Base-by-base conservation (phyloP, 2,888 invertebrate species). In the Clostera curtula region DNA sequence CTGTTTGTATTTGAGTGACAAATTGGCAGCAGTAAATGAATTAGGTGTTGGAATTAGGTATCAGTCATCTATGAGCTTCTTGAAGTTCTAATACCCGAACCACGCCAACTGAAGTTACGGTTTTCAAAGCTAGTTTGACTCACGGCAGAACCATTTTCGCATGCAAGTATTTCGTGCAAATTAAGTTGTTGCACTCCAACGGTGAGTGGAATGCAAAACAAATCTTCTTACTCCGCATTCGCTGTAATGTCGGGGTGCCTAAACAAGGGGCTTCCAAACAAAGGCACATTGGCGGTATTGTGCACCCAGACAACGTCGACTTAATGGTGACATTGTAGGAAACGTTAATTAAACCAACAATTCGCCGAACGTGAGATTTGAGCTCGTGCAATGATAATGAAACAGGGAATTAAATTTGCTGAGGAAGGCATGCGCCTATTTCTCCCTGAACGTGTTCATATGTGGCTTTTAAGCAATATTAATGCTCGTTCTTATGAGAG, bases 301-400 rank as follows among this genome's bases (percentile, higher is more conserved):
- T 69, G 39, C 60, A 57, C 52, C 50, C 57, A 62, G 58, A 65
- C 65, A 59, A 65, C 66, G 48, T 49, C 45, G 64, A 59, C 68
- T 72, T 75, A 76, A 77, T 74, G 68, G 66, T 73, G 71, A 75
- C 77, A 75, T 69, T 65, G 63, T 66, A 72, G 74, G 68, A 72
- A 74, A 70, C 60, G 68, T 77, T 77, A 74, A 77, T 79, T 77
- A 76, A 74, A 67, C 58, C 65, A 62, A 67, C 68, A 64, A 60
- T 60, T 52, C 60, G 47, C 48, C 51, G 56, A 62, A 63, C 63
- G 60, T 61, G 65, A 64, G 63, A 62, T 34, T 62, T 64, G 49
- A 40, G 36, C 34, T 44, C 43, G 54, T 56, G 55, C 36, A 36
- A 46, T 41, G 54, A 48, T 48, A 48, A 36, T 43, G 50, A 41